Evolutionary conservation across 2,113 vertebrate species (phyloP), one percentile per base, ranked within the genome.

Genomic region (Aldabrachelys gigantea): DNA sequence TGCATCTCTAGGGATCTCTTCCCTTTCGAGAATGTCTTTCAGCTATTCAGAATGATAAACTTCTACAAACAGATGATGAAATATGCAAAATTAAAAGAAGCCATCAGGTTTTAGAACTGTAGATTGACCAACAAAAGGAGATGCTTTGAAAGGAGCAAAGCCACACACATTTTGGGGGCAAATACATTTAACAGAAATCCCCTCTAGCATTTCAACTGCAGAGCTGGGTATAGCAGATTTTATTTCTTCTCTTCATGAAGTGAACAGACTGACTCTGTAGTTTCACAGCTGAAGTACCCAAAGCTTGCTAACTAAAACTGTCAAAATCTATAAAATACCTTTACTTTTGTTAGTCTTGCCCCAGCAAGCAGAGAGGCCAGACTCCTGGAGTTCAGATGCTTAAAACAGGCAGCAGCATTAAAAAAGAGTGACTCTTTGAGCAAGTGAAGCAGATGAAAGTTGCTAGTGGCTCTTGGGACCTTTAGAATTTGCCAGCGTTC

Each of bases 311-410:
- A 89, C 62, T 88, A 69, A 96, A 94, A 92, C 56, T 57, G 50
- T 93, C 88, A 92, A 86, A 84, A 92, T 91, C 83, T 92, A 85
- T 88, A 80, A 95, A 96, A 72, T 17, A 65, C 38, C 53, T 88
- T 87, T 91, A 65, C 38, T 96, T 94, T 78, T 95, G 85, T 95
- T 96, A 95, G 59, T 90, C 86, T 25, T 95, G 57, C 89, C 83
- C 10, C 1, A 89, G 94, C 31, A 95, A 84, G n/a, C 87, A 83
- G 29, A 82, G 79, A 95, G 57, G 21, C 82, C 47, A 81, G 81
- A 88, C 29, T 92, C 86, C n/a, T 47, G 47, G 88, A 96, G 57
- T 27, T 47, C 69, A 84, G 44, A 27, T 76, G 80, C 47, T 95
- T 65, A 83, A 80, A 56, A 78, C 24, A 94, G 52, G 53, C 6